Evolutionary conservation across 2,888 invertebrate species (phyloP).

Genomic region (Stenodera caucasica): DNA sequence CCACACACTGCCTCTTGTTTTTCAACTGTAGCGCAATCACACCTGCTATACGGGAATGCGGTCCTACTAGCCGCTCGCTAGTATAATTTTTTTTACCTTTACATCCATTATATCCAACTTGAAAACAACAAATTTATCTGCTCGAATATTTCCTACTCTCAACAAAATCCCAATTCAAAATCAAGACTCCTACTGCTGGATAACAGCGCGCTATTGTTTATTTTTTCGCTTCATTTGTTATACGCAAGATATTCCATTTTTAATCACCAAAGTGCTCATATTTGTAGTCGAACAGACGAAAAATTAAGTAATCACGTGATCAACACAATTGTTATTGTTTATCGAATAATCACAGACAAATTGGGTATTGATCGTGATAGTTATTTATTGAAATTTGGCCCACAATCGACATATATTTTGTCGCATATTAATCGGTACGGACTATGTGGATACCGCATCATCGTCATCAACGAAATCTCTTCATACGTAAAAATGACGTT

Average conservation of each 20-base stretch:
- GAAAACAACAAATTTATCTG: too few species aligned
- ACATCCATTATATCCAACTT: too few species aligned
- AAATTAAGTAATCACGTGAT: too few species aligned
- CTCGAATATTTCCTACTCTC: too few species aligned
- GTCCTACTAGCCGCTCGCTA: slow-evolving; percentile 15
- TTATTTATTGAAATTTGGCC: slow-evolving; percentile 36
- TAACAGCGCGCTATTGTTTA: too few species aligned
- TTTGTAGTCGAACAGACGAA: too few species aligned
- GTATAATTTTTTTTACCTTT: too few species aligned
- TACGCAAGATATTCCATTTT: slow-evolving; percentile 22
- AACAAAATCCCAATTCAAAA: too few species aligned
- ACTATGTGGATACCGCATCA: slow-evolving; percentile 38
- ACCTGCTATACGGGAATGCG: slow-evolving; percentile 40
- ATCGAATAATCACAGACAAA: slow-evolving; percentile 34
- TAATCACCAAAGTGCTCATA: slow-evolving; percentile 21
- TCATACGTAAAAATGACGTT: slow-evolving; percentile 32
- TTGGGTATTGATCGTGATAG: slow-evolving; percentile 32
- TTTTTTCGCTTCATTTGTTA: background rate
- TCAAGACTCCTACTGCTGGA: too few species aligned
- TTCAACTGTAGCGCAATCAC: slow-evolving; percentile 32
- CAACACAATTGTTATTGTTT: too few species aligned
- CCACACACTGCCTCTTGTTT: slow-evolving; percentile 34
- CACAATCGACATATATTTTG: slow-evolving; percentile 25
- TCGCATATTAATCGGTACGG: slow-evolving; percentile 37
- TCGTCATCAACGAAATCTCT: slow-evolving; percentile 30